Evolutionary conservation across 1,140 invertebrate species (phyloP), one percentile per base, ranked within the genome.

Genomic region (Triops longicaudatus): DNA sequence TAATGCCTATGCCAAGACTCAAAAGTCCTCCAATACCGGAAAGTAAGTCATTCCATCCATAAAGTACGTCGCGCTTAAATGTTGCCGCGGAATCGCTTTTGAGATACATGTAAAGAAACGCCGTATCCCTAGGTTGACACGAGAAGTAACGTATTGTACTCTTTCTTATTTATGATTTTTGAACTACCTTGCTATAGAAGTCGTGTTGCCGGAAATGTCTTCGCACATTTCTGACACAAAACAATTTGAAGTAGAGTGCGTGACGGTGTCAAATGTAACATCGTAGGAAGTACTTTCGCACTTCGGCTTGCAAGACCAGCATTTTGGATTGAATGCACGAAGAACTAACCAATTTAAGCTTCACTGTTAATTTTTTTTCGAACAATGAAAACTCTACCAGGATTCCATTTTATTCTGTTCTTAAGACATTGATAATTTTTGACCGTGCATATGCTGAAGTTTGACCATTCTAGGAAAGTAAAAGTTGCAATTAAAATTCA

Each of bases 21-120:
- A 77, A 41, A 77, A 77, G 76, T n/a, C 76, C 76, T 26, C 72
- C 76, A 22, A 43, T 77, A 37, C 72, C 76, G 22, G 76, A 22
- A 11, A 63, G 50, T 14, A 63, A 63, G 50, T 63, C 50, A 14
- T 63, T 22, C 50, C 50, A 63, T 6, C 50, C 50, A 7, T 63
- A 63, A 5, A 63, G 50, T 22, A 63, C 50, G 6, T 63, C 50
- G 14, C 50, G 50, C 22, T 63, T 63, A 14, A n/a, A 63, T 5
- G 50, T 63, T 63, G 22, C 22, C 14, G 14, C 14, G 22, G 1
- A 63, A 1, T 63, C 50, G 14, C 50, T n/a, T 63, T 12, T n/a
- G 14, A 63, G 22, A 1, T 63, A 22, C 0, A 63, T 14, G 50
- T 63, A 22, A 63, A 63, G 17, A 5, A 63, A 63, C 22, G 50